phyloP scores from a whole-genome alignment of 1,140 invertebrate genomes.

The Drosophila rhopaloa region DNA sequence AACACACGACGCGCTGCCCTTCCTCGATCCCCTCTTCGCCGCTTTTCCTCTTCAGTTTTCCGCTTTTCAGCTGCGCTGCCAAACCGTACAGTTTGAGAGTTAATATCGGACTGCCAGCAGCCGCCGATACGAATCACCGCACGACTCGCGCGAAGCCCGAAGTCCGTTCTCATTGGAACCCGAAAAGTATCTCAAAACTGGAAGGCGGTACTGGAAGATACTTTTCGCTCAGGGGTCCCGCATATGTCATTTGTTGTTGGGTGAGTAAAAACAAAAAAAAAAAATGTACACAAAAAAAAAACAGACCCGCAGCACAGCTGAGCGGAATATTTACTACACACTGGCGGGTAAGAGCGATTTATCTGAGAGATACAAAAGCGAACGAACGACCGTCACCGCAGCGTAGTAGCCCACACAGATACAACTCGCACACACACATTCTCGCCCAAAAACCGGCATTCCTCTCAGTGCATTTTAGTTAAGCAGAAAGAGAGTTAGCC shows the following conservation, averaged over 20 bases:
- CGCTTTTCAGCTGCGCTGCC: constrained; percentile 64
- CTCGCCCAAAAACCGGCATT: constrained; percentile 60
- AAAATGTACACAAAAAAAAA: constrained; percentile 16
- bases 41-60: constrained; percentile 37
- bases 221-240: constrained; percentile 48
- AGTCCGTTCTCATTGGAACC: constrained; percentile 25
- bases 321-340: constrained; percentile 71
- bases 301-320: constrained; percentile 65
- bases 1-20: constrained; percentile 65
- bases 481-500: neutral
- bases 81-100: constrained; percentile 81
- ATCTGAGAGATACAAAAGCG: constrained; percentile 67
- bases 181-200: constrained; percentile 40
- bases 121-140: constrained; percentile 7
- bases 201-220: constrained; percentile 41
- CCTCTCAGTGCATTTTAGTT: constrained; percentile 31
- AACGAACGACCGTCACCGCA: constrained; percentile 45
- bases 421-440: constrained; percentile 9
- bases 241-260: constrained; percentile 41
- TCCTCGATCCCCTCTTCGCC: constrained; percentile 29
- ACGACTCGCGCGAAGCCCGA: constrained; percentile 21
- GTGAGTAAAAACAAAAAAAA: constrained; percentile 5
- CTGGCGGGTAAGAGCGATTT: constrained; percentile 48
- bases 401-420: constrained; percentile 44
- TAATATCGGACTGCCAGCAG: constrained; percentile 62